Conservation (phyloP, 2,888 invertebrate genomes). For the Augochlorella aurata region DNA sequence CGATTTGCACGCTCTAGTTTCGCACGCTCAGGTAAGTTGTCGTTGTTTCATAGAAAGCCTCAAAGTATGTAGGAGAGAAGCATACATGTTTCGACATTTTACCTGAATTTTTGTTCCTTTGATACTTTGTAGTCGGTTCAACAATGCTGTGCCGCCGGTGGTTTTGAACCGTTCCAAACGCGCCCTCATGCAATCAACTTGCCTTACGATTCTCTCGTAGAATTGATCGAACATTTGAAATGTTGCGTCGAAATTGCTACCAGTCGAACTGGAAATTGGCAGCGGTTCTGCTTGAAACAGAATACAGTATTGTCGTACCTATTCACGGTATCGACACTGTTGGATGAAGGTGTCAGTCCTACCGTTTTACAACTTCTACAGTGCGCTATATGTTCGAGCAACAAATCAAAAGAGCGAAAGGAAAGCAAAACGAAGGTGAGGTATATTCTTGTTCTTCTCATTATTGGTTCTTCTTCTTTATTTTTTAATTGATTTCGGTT, state of each 20-base stretch:
- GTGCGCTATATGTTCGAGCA: conserved; percentile 89
- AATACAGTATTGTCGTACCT: conserved; percentile 92
- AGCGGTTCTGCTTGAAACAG: conserved; percentile 91
- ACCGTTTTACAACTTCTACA: conserved; percentile 95
- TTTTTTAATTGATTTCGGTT: not conserved
- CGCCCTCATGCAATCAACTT: conserved; percentile 84
- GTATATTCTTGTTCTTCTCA: not conserved
- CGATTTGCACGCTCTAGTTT: conserved; percentile 95
- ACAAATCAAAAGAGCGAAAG: conserved; percentile 73
- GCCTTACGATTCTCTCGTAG: conserved; percentile 95
- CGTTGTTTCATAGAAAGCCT: not conserved
- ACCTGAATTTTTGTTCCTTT: not conserved
- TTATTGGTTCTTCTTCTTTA: no score
- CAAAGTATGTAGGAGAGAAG: not conserved
- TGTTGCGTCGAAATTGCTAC: conserved; percentile 96
- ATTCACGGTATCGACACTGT: conserved; percentile 89
- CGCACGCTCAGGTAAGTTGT: conserved; percentile 88
- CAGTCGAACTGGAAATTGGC: conserved; percentile 97
- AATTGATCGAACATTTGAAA: conserved; percentile 96
- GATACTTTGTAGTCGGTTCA: conserved; percentile 81
- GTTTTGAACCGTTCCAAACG: conserved; percentile 82
- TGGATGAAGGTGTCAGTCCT: conserved; percentile 96
- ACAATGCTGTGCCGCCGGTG: conserved; percentile 84
- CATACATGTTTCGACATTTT: not conserved
- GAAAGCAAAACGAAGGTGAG: conserved; percentile 49